phyloP scores from a whole-genome alignment of 1,140 invertebrate species.

The Maconellicoccus hirsutus region DNA sequence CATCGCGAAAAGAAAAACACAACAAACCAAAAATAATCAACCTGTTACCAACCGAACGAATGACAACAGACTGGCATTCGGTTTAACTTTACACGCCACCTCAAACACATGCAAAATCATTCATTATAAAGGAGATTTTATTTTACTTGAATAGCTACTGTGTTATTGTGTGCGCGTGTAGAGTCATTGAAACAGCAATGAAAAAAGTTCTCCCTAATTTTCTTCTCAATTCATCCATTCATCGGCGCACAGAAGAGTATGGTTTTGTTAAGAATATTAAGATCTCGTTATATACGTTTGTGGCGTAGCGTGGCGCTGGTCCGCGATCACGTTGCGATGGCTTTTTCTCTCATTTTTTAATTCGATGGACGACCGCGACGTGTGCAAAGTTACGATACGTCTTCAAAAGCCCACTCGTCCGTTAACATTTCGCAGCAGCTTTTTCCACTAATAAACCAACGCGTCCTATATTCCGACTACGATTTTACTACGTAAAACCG shows the following conservation, averaged over 20 bases:
- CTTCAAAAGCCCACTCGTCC: no score
- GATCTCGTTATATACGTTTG: neutral
- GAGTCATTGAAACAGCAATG: conserved; percentile 17
- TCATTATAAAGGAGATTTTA: conserved; percentile 17
- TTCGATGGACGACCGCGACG: no score
- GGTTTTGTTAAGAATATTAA: conserved; percentile 14
- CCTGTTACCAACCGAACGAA: conserved; percentile 2
- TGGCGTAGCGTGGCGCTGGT: no score
- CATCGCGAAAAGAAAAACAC: no score
- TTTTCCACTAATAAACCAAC: no score
- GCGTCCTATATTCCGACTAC: no score
- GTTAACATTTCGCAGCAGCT: no score
- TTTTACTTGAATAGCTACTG: conserved; percentile 15
- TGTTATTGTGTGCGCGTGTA: neutral
- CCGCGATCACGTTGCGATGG: no score
- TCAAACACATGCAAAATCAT: conserved; percentile 22
- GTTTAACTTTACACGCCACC: conserved; percentile 13
- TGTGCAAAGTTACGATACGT: no score
- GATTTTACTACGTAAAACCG: no score
- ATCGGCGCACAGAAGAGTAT: neutral
- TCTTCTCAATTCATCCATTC: conserved; percentile 18
- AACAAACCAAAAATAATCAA: no score
- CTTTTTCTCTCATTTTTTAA: neutral
- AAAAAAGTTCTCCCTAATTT: conserved; percentile 22
- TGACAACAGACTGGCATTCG: neutral